Evolutionary conservation across 2,113 vertebrate species (phyloP).

Genomic region (Anarrhichthys ocellatus): DNA sequence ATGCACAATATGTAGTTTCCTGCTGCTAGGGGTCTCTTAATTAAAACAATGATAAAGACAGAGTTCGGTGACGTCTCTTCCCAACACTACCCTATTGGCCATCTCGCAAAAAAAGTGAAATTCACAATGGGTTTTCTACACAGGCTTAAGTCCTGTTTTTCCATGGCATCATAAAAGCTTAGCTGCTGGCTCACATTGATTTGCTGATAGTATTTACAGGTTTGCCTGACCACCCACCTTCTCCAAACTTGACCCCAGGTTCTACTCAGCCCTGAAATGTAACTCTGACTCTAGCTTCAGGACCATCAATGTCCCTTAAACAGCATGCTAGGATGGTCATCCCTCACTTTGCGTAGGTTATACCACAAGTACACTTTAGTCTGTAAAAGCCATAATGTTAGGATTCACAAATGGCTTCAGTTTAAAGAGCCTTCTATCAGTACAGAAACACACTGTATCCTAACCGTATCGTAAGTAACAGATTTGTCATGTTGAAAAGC

Average conservation of each 20-base stretch:
- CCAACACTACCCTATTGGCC: neutral
- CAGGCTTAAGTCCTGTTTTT: neutral
- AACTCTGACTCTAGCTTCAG: neutral
- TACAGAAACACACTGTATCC: neutral
- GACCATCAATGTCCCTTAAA: neutral
- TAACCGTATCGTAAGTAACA: neutral
- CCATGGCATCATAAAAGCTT: neutral
- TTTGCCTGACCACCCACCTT: neutral
- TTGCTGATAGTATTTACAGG: neutral
- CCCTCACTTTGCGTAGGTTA: neutral
- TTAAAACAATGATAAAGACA: too few relatives aligned
- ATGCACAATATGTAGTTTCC: neutral
- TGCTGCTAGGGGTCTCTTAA: neutral
- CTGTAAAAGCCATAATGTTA: neutral
- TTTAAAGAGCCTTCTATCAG: too few relatives aligned
- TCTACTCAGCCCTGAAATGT: neutral
- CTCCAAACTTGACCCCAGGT: neutral
- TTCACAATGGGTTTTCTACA: neutral
- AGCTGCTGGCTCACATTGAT: neutral
- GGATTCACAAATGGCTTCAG: too few relatives aligned
- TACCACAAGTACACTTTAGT: neutral
- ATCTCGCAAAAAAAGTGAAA: neutral
- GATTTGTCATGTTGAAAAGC: neutral
- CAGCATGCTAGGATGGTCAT: neutral
- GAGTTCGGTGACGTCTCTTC: neutral